These are phyloP conservation scores for Holothuria scabra DNA, from an alignment of 53 echinoderm and acorn worm species.

Conservation along the genomic window DNA sequence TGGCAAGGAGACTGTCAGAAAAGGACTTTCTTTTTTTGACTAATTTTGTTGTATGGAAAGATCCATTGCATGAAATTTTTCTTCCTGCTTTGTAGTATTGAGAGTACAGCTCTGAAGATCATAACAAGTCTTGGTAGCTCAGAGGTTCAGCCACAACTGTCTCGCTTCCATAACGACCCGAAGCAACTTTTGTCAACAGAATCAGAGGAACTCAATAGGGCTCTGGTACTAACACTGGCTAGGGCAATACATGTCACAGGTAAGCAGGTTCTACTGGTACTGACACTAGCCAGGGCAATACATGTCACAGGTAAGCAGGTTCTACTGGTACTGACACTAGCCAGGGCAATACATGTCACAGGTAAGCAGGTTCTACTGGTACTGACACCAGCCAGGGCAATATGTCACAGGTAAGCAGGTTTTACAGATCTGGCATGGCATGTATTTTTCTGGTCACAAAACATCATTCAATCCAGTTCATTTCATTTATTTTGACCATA, in stretches of 20 bases:
- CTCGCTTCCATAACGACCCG: constrained; percentile 84
- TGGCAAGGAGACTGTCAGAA: no score
- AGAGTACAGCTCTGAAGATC: constrained; percentile 91
- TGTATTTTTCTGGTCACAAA: neutral
- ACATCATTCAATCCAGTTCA: neutral
- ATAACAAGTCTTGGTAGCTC: constrained; percentile 92
- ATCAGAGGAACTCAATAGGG: constrained; percentile 93
- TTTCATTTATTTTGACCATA: no score
- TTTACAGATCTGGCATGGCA: no score
- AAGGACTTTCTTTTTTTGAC: no score
- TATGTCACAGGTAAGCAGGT: constrained; percentile 87
- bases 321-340: constrained; percentile 85
- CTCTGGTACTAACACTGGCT: constrained; percentile 86
- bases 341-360: constrained; percentile 99
- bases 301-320: constrained; percentile 87
- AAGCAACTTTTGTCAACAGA: constrained; percentile 85
- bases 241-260: constrained; percentile 99
- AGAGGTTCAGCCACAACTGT: constrained; percentile 95
- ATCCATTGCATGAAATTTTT: neutral
- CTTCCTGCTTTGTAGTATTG: constrained; percentile 65
- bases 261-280: constrained; percentile 64
- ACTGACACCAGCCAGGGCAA: constrained; percentile 90
- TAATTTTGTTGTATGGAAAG: no score
- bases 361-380: constrained; percentile 73
- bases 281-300: constrained; percentile 95